Evolutionary conservation across 2,888 invertebrate genomes (phyloP).

Genomic region (Nymphalis urticae): DNA sequence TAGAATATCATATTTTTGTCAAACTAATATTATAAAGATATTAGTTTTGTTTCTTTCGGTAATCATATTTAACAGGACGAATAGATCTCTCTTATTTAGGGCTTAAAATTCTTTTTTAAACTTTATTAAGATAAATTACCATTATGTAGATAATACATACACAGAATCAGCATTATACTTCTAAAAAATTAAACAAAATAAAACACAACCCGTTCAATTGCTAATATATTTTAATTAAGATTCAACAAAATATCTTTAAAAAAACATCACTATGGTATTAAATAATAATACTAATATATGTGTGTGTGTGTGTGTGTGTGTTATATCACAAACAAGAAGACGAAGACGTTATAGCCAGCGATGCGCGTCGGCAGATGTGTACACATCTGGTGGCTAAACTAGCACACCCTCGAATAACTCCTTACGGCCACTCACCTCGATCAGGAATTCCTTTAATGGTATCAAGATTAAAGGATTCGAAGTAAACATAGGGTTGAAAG

Average conservation of each 20-base stretch:
- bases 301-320: not conserved
- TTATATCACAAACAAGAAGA: slow-evolving; percentile 13
- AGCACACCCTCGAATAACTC: slow-evolving; percentile 32
- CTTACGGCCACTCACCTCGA: slow-evolving; percentile 27
- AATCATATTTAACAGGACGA: no score
- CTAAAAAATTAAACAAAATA: no score
- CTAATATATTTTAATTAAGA: not conserved
- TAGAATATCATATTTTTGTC: no score
- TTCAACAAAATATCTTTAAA: not conserved
- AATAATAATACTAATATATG: not conserved
- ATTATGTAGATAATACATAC: no score
- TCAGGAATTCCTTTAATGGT: slow-evolving; percentile 26
- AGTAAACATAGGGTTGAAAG: not conserved
- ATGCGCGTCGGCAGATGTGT: slow-evolving; percentile 51
- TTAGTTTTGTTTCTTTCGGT: no score
- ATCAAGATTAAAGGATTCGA: slow-evolving; percentile 23
- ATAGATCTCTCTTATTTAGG: no score
- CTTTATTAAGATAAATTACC: no score
- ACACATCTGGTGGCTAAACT: slow-evolving; percentile 45
- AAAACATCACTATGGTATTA: slow-evolving; percentile 1
- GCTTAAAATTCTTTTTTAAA: no score
- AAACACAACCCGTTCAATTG: no score
- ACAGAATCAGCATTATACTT: no score
- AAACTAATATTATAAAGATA: no score
- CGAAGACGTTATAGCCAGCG: slow-evolving; percentile 54